phyloP scores from a whole-genome alignment of 2,113 vertebrate species.

The Carassius carassius region DNA sequence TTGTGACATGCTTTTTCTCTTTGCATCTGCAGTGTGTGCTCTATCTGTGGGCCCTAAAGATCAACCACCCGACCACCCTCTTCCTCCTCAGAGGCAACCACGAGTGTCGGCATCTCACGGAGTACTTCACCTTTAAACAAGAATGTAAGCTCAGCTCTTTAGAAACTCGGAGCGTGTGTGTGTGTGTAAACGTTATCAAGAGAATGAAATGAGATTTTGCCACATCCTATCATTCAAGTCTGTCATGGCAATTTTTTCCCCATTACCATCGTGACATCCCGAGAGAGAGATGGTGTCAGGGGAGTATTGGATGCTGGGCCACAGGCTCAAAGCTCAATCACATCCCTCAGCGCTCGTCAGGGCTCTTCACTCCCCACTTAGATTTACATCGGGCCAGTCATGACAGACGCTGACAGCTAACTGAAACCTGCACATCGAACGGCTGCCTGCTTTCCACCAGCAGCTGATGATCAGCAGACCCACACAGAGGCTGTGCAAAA shows the following conservation, averaged over 20 bases:
- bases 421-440: neutral
- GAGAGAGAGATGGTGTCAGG: neutral
- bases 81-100: conserved; percentile 98
- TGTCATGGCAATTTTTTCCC: conserved; percentile 21
- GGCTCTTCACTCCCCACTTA: conserved; percentile 12
- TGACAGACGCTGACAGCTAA: conserved; percentile 28
- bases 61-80: conserved; percentile 92
- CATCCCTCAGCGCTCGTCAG: neutral
- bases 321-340: neutral
- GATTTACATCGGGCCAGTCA: conserved; percentile 20
- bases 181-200: neutral
- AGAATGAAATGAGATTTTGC: neutral
- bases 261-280: conserved; percentile 16
- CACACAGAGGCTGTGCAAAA: conserved; percentile 22
- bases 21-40: conserved; percentile 82
- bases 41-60: conserved; percentile 98
- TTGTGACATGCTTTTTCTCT: conserved; percentile 1
- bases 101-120: conserved; percentile 98
- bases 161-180: neutral
- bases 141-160: conserved; percentile 85
- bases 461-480: neutral
- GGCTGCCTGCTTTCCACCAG: conserved; percentile 7
- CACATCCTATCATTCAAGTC: conserved; percentile 9
- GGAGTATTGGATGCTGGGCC: conserved; percentile 1
- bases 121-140: conserved; percentile 99